Evolutionary conservation across 2,888 invertebrate species (phyloP).

Genomic region (Drosophila neoperkinsi): DNA sequence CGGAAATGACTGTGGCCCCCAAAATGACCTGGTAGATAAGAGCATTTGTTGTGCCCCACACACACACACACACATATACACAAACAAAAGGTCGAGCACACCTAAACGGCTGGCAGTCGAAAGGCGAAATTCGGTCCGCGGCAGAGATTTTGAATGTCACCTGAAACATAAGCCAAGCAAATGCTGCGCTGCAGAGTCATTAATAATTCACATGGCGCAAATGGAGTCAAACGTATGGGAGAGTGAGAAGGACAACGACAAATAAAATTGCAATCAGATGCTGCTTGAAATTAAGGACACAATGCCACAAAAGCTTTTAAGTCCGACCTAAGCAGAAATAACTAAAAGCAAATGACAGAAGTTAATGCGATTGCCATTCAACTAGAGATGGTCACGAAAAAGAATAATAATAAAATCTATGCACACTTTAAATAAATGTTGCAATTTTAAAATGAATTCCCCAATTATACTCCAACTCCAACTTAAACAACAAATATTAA

Average conservation of each 20-base stretch:
- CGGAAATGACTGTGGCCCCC: constrained; percentile 53
- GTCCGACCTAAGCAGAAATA: constrained; percentile 26
- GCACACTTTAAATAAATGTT: background rate
- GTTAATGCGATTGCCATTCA: constrained; percentile 49
- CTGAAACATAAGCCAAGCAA: constrained; percentile 38
- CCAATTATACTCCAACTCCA: background rate
- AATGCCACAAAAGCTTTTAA: constrained; percentile 74
- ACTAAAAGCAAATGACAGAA: constrained; percentile 51
- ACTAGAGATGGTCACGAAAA: constrained; percentile 43
- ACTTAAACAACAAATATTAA: background rate
- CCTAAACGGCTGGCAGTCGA: constrained; percentile 14
- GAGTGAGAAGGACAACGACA: constrained; percentile 14
- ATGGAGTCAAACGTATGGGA: constrained; percentile 30
- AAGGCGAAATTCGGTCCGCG: constrained; percentile 34
- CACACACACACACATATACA: background rate
- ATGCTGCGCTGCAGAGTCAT: constrained; percentile 49
- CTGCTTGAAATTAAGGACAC: constrained; percentile 57
- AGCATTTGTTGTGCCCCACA: background rate
- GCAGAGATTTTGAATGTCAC: constrained; percentile 64
- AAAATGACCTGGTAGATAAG: constrained; percentile 45
- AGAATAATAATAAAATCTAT: background rate
- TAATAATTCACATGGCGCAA: constrained; percentile 60
- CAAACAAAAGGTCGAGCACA: background rate
- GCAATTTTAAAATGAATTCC: background rate
- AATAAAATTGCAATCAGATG: constrained; percentile 68